Evolutionary conservation across 2,113 vertebrate genomes (phyloP).

Genomic region (Taxidea taxus): DNA sequence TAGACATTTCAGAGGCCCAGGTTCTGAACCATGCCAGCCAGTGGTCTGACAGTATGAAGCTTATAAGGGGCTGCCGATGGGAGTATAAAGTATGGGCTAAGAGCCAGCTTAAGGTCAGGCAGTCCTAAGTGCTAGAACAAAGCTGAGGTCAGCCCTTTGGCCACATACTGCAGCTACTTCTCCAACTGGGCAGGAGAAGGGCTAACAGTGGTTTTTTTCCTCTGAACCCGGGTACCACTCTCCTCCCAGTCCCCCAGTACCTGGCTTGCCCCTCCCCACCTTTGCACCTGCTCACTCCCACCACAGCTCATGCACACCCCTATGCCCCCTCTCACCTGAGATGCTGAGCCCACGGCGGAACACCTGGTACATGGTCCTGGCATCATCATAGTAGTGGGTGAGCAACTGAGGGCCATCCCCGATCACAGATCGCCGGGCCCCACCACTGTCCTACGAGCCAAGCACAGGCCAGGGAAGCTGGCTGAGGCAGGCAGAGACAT

Average conservation of each 20-base stretch:
- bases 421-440: slow-evolving; percentile 92
- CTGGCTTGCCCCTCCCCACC: background rate
- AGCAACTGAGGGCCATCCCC: slow-evolving; percentile 88
- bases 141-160: background rate
- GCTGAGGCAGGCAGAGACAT: background rate
- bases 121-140: background rate
- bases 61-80: background rate
- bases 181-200: background rate
- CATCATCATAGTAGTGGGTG: slow-evolving; percentile 94
- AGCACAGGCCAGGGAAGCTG: slow-evolving; percentile 22
- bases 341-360: slow-evolving; percentile 95
- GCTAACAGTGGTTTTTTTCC: background rate
- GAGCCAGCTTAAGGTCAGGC: background rate
- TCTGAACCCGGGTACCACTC: background rate
- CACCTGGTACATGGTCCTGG: slow-evolving; percentile 97
- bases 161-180: background rate
- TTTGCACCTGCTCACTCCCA: background rate
- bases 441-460: slow-evolving; percentile 81
- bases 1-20: background rate
- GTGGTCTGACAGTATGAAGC: background rate
- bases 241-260: background rate
- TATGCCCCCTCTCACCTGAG: slow-evolving; percentile 86
- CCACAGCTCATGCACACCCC: background rate
- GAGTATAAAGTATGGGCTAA: background rate
- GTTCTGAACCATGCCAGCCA: background rate